Evolutionary conservation across 2,113 vertebrate genomes (phyloP).

Genomic region (Poeciliopsis occidentalis): DNA sequence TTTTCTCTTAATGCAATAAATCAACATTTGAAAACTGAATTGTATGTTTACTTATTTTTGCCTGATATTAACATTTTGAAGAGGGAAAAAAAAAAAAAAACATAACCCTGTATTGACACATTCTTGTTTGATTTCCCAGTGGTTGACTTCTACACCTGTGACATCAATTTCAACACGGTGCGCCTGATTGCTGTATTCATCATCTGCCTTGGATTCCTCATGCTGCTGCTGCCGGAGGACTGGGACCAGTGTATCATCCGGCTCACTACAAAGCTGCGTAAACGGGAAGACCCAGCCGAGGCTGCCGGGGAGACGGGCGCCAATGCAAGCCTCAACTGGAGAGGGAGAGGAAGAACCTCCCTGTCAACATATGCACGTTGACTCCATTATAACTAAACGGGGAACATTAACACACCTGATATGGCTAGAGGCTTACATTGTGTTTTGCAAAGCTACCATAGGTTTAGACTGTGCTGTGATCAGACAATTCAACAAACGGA

Average conservation of each 20-base stretch:
- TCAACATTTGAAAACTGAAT: neutral
- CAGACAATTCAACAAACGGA: slow-evolving; percentile 8
- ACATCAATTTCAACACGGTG: slow-evolving; percentile 93
- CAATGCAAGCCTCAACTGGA: slow-evolving; percentile 83
- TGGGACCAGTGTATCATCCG: slow-evolving; percentile 94
- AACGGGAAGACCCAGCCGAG: slow-evolving; percentile 88
- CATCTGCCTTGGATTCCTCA: slow-evolving; percentile 95
- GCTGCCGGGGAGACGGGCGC: slow-evolving; percentile 76
- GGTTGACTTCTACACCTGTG: slow-evolving; percentile 92
- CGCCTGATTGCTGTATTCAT: slow-evolving; percentile 93
- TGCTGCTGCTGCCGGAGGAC: slow-evolving; percentile 93
- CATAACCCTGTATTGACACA: neutral
- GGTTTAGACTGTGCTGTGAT: slow-evolving; percentile 21
- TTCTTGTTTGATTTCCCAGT: slow-evolving; percentile 74
- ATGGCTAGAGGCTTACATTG: slow-evolving; percentile 29
- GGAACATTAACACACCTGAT: slow-evolving; percentile 17
- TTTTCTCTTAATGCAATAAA: neutral
- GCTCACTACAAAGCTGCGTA: slow-evolving; percentile 88
- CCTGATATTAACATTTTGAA: neutral
- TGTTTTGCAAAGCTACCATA: slow-evolving; percentile 9
- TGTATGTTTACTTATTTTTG: neutral
- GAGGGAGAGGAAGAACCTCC: slow-evolving; percentile 85
- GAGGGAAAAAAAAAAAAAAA: too few species aligned
- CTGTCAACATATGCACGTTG: slow-evolving; percentile 90
- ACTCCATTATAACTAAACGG: slow-evolving; percentile 47